These are phyloP conservation scores for Orchesella cincta DNA, from an alignment of 1,140 invertebrate genomes.

Conservation along the genomic window DNA sequence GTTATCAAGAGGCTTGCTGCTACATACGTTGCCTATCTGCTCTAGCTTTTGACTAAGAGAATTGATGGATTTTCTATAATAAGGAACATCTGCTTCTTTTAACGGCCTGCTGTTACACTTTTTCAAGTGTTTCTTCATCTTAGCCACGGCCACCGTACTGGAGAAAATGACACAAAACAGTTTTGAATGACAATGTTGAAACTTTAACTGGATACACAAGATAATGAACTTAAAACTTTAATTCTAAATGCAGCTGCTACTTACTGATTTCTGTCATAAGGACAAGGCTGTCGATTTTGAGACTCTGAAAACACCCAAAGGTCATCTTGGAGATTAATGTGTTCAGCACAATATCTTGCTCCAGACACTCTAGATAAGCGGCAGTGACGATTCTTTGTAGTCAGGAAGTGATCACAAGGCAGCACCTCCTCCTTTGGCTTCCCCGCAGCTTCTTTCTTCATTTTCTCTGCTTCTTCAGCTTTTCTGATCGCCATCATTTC, in stretches of 20 bases:
- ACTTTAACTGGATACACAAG: neutral
- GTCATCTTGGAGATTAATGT: neutral
- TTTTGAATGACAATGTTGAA: neutral
- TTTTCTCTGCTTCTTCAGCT: neutral
- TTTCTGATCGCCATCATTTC: neutral
- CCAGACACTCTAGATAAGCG: slow-evolving; percentile 4
- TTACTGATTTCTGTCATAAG: slow-evolving; percentile 44
- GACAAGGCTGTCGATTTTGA: slow-evolving; percentile 35
- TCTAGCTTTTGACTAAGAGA: neutral
- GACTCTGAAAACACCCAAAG: too few species aligned
- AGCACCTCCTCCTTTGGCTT: neutral
- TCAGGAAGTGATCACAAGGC: slow-evolving; percentile 36
- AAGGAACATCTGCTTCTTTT: slow-evolving; percentile 48
- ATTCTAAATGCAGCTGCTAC: neutral
- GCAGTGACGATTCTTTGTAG: slow-evolving; percentile 38
- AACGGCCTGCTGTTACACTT: slow-evolving; percentile 72
- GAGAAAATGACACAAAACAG: slow-evolving; percentile 27
- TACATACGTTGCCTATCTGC: neutral
- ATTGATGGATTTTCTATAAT: neutral
- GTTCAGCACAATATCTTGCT: slow-evolving; percentile 38
- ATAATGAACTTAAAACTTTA: neutral
- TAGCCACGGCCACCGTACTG: slow-evolving; percentile 70
- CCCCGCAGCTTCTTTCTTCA: neutral
- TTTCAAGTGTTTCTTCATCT: slow-evolving; percentile 70
- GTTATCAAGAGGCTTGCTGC: neutral